These are phyloP conservation scores for Xerus rutilus DNA, from an alignment of 2,797 vertebrate genomes.

Conservation along the genomic window DNA sequence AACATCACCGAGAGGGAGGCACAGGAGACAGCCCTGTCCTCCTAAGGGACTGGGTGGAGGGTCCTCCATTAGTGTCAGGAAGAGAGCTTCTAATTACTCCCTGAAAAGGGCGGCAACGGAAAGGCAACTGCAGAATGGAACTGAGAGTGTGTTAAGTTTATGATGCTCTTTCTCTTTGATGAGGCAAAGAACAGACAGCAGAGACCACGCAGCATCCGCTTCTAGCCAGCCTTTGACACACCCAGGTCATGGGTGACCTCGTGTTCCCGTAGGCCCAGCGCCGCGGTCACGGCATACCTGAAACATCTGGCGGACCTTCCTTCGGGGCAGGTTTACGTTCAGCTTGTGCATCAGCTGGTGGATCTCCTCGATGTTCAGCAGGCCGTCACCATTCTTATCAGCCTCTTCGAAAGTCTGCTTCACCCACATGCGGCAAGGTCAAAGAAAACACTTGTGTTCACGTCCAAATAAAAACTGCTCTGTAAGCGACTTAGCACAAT, in stretches of 20 bases:
- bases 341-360: conserved; percentile 98
- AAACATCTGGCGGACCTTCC: conserved; percentile 99
- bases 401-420: conserved; percentile 99
- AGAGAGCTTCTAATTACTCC: neutral
- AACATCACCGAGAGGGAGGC: neutral
- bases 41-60: neutral
- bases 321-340: conserved; percentile 97
- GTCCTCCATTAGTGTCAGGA: neutral
- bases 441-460: conserved; percentile 88
- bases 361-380: conserved; percentile 98
- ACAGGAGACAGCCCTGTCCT: neutral
- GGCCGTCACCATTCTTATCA: conserved; percentile 97
- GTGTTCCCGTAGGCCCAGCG: neutral
- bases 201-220: neutral
- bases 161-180: neutral
- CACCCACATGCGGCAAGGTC: conserved; percentile 93
- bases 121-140: neutral
- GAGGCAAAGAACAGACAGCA: conserved; percentile 11
- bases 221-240: neutral
- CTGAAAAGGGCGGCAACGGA: neutral
- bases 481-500: too few species aligned
- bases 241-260: neutral
- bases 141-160: neutral
- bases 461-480: neutral
- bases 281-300: conserved; percentile 90